Base-by-base conservation (phyloP, 2,888 invertebrate genomes). In the Teinopalpus imperialis region DNA sequence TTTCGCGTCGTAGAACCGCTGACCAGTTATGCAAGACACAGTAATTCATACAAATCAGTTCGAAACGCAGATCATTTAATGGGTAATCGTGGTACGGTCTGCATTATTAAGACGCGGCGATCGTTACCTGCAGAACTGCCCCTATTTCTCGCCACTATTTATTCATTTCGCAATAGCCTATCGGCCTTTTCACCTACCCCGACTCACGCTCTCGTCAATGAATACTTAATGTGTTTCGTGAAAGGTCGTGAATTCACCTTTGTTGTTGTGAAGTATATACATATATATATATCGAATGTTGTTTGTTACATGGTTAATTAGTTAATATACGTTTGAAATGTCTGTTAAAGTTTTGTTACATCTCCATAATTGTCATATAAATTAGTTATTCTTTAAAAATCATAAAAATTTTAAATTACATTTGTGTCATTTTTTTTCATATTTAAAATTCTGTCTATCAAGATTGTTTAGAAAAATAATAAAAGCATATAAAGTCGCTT, bases 141-240 rank as follows among this genome's bases (percentile, higher is more conserved):
- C 81, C 71, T 81, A 81, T 83, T 86, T 86, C 86, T 81, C 78
- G 81, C 81, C 81, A 74, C 76, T 78, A 79, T 85, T 86, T 88
- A 88, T 87, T 81, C 83, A 86, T 87, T 88, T 87, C 73, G 87
- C 87, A 86, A 88, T 80, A 83, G 76, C 74, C 76, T 73, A 81
- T 70, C 81, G 71, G 81, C 75, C 81, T 77, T 76, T 76, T 76
- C 80, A 76, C 79, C 82, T 77, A 70, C 68, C 73, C 70, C 54
- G 69, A 63, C 73, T 72, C 70, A 74, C 79, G 72, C 74, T 71
- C 76, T 75, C 69, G 63, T 68, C 79, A 66, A 81, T 87, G 82
- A 81, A 87, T 86, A 68, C 49, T 71, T 88, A 78, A 88, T 81
- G 76, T 79, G 70, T 67, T 74, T 71, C 76, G 76, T 80, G 78